Conservation (phyloP, 2,888 invertebrate genomes). For the Phyllotreta cruciferae region DNA sequence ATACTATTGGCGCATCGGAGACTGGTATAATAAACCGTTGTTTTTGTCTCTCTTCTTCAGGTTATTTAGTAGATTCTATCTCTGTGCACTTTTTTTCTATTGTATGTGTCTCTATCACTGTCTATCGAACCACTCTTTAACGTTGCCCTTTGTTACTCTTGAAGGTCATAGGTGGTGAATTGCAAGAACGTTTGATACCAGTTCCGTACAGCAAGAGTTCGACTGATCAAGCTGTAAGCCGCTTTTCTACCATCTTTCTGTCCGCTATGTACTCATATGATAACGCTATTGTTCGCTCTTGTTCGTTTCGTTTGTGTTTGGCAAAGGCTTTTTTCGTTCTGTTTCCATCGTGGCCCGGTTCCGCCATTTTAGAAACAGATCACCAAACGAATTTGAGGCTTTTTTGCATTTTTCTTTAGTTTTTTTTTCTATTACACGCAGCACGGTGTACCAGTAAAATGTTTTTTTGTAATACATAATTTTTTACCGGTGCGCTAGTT, state of each 20-base stretch:
- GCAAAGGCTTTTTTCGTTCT: constrained; percentile 49
- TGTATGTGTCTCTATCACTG: constrained; percentile 61
- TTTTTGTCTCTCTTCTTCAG: constrained; percentile 49
- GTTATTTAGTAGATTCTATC: constrained; percentile 62
- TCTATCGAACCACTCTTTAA: constrained; percentile 72
- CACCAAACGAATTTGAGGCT: constrained; percentile 40
- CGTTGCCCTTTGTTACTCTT: constrained; percentile 88
- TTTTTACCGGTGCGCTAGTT: too few species aligned
- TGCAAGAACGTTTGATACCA: constrained; percentile 99
- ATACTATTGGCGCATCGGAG: too few species aligned
- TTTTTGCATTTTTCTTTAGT: constrained; percentile 44
- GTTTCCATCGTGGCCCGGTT: constrained; percentile 52
- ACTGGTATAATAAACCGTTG: too few species aligned
- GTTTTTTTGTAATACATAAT: too few species aligned
- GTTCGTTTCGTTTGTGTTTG: constrained; percentile 60
- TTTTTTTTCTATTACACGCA: constrained; percentile 31
- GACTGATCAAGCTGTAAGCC: constrained; percentile 99
- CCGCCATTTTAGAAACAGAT: constrained; percentile 49
- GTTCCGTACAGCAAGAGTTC: constrained; percentile 99
- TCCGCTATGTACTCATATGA: constrained; percentile 60
- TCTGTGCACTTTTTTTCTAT: constrained; percentile 60
- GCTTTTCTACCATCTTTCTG: constrained; percentile 68
- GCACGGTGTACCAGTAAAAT: too few species aligned
- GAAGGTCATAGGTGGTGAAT: constrained; percentile 99
- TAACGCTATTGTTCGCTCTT: constrained; percentile 58